A percentile compares a stretch with the other conserved stretches of the same genome.
Evolutionary conservation across 2,888 invertebrate genomes (phyloP).

Genomic region (Acrobasis suavella): DNA sequence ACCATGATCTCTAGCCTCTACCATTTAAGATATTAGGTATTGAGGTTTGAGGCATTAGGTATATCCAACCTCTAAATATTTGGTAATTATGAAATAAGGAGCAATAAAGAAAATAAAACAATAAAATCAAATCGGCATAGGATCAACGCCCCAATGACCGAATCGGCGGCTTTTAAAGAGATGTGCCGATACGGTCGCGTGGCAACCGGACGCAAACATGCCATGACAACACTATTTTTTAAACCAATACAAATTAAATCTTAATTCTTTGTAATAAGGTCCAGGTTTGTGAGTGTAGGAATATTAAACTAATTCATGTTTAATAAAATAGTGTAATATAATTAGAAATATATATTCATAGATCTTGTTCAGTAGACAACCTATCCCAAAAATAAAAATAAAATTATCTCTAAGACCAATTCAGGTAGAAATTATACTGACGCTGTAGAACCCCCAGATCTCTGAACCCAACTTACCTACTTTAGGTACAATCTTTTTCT

Average conservation of each 20-base stretch:
- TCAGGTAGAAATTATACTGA: neutral
- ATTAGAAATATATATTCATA: neutral
- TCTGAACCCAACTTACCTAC: too few species aligned
- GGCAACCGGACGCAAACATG: constrained; percentile 61
- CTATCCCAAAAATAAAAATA: neutral
- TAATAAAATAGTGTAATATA: neutral
- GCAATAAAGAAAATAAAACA: constrained; percentile 15
- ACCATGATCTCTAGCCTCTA: too few species aligned
- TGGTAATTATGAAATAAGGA: constrained; percentile 2
- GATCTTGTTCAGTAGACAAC: neutral
- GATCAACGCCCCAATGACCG: constrained; percentile 68
- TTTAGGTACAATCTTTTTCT: too few species aligned
- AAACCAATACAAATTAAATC: constrained; percentile 31
- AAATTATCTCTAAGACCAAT: neutral
- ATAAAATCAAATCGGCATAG: constrained; percentile 42
- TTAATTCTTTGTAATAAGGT: constrained; percentile 31
- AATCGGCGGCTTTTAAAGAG: constrained; percentile 60
- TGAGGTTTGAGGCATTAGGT: too few species aligned
- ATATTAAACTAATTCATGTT: neutral
- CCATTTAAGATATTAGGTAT: too few species aligned
- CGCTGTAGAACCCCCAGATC: too few species aligned
- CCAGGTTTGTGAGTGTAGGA: neutral
- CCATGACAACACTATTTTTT: constrained; percentile 27
- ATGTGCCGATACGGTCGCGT: constrained; percentile 69
- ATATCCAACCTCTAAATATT: too few species aligned